These are phyloP conservation scores for Pristionchus arcanus DNA, from an alignment of 2,888 invertebrate species.

Conservation along the genomic window DNA sequence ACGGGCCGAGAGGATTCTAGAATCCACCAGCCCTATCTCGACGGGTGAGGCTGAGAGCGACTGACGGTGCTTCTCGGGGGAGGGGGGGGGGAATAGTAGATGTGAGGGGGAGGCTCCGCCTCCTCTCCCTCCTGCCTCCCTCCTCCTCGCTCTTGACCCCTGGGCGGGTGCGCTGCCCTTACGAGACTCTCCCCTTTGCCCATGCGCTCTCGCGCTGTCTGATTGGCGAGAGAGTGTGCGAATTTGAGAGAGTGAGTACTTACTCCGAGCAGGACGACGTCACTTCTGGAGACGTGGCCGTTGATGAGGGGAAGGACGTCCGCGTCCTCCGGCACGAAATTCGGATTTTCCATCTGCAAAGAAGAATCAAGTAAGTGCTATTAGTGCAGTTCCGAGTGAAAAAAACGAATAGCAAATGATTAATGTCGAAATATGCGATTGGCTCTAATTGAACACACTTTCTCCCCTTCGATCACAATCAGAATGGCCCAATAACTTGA, in stretches of 20 bases:
- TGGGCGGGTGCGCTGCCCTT: slow-evolving; percentile 4
- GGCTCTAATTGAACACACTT: background rate
- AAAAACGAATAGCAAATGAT: too few relatives aligned
- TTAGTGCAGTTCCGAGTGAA: too few relatives aligned
- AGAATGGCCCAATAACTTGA: background rate
- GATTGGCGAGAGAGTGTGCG: background rate
- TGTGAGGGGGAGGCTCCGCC: slow-evolving; percentile 27
- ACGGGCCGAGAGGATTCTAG: background rate
- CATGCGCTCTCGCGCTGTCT: background rate
- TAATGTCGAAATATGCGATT: background rate
- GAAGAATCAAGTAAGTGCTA: background rate
- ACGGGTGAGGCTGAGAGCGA: background rate
- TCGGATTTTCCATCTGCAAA: slow-evolving; percentile 37
- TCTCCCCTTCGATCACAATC: background rate
- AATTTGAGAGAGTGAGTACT: background rate
- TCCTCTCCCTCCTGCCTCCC: slow-evolving; percentile 1
- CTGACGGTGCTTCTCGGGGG: slow-evolving; percentile 24
- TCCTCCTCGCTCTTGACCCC: slow-evolving; percentile 14
- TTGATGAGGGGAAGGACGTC: background rate
- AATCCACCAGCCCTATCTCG: background rate
- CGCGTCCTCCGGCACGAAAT: background rate
- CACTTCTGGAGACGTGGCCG: background rate
- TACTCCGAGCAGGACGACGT: background rate
- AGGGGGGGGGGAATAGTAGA: background rate
- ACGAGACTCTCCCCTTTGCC: background rate